Percentiles rank a stretch among this genome's conserved stretches.
Evolutionary conservation across 2,888 invertebrate species (phyloP).

Genomic region (Eristalis intricaria): DNA sequence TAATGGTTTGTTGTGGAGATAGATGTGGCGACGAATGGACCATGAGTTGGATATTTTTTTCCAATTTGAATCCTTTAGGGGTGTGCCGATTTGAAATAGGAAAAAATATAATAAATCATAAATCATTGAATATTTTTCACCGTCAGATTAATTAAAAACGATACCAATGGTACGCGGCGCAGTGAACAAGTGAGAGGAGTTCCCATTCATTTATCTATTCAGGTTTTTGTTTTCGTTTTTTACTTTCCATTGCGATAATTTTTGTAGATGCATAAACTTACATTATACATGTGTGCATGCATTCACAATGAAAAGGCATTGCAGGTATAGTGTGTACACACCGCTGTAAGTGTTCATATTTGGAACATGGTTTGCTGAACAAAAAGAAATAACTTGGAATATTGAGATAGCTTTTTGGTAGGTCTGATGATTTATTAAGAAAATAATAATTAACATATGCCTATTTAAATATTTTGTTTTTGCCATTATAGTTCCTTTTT

Average conservation of each 20-base stretch:
- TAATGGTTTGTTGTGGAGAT: conserved; percentile 1
- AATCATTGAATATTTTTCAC: conserved; percentile 44
- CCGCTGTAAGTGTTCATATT: too few relatives aligned
- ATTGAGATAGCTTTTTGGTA: too few relatives aligned
- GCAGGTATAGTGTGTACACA: too few relatives aligned
- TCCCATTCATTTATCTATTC: neutral
- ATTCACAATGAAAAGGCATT: too few relatives aligned
- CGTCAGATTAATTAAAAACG: conserved; percentile 46
- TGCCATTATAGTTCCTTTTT: too few relatives aligned
- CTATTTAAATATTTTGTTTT: too few relatives aligned
- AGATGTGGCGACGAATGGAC: conserved; percentile 40
- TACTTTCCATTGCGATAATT: neutral
- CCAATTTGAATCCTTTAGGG: conserved; percentile 38
- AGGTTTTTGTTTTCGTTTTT: neutral
- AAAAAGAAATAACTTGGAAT: too few relatives aligned
- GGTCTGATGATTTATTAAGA: too few relatives aligned
- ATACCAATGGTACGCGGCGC: neutral
- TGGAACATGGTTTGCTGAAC: too few relatives aligned
- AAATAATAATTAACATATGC: too few relatives aligned
- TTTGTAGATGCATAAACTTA: neutral
- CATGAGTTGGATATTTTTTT: conserved; percentile 42
- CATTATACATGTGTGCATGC: neutral
- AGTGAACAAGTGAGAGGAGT: neutral
- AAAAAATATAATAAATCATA: conserved; percentile 64
- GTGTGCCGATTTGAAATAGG: conserved; percentile 48